These are phyloP conservation scores for Lagocephalus sceleratus DNA, from an alignment of 2,797 vertebrate species.

Conservation along the genomic window DNA sequence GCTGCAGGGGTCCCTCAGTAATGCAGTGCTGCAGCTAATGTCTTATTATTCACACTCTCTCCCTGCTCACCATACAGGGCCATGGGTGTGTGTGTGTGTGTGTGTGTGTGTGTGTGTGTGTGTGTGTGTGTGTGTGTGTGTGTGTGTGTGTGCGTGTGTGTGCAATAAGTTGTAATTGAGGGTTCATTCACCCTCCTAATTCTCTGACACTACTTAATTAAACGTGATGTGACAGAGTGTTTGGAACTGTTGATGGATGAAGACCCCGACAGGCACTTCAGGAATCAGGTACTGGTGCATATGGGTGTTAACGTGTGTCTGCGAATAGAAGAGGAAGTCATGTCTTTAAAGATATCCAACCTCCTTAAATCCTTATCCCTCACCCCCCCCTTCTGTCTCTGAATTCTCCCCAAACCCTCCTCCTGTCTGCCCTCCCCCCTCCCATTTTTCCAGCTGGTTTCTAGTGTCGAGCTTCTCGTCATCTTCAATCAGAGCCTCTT, in stretches of 20 bases:
- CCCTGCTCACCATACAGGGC: conserved; percentile 59
- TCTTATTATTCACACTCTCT: conserved; percentile 72
- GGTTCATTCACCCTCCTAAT: conserved; percentile 55
- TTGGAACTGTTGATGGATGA: conserved; percentile 60
- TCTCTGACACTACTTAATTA: conserved; percentile 65
- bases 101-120: conserved; percentile 13
- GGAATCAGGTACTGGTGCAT: conserved; percentile 20
- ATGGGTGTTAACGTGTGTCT: conserved; percentile 24
- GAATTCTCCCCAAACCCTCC: conserved; percentile 42
- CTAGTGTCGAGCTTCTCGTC: conserved; percentile 55
- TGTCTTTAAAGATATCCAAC: conserved; percentile 65
- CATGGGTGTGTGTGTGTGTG: conserved; percentile 12
- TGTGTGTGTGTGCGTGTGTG: conserved; percentile 35
- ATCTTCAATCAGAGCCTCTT: conserved; percentile 57
- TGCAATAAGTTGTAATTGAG: conserved; percentile 57
- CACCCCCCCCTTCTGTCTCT: conserved; percentile 37
- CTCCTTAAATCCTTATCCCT: conserved; percentile 41
- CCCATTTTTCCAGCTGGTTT: conserved; percentile 56
- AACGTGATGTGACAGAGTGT: conserved; percentile 58
- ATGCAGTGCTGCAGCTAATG: conserved; percentile 57
- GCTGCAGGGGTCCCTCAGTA: conserved; percentile 57
- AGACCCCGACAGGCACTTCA: conserved; percentile 38
- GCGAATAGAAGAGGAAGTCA: conserved; percentile 64
- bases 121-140: conserved; percentile 14
- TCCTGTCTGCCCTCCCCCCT: conserved; percentile 16